These are phyloP conservation scores for Loripinus fragilis DNA, from an alignment of 2,888 invertebrate genomes.

Conservation along the genomic window DNA sequence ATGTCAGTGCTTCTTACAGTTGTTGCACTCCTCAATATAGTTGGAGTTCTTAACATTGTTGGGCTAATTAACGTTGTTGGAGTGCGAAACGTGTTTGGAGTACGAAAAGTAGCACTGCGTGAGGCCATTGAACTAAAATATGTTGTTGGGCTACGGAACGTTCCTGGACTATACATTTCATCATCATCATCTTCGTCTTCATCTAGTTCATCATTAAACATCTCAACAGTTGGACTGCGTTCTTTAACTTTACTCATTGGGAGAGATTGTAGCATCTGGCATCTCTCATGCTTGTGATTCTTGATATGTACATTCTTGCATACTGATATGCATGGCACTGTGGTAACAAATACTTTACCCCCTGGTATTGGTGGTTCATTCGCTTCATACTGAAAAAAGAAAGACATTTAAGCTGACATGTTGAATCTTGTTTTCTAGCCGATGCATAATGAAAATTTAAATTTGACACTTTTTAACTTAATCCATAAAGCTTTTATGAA, in stretches of 20 bases:
- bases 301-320: conserved; percentile 46
- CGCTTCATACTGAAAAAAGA: conserved; percentile 21
- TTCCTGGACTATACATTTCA: not conserved
- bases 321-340: conserved; percentile 48
- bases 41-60: not conserved
- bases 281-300: conserved; percentile 51
- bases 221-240: not conserved
- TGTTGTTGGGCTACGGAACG: not conserved
- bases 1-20: not conserved
- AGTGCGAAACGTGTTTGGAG: not conserved
- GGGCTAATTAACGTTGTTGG: not conserved
- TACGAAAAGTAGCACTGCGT: not conserved
- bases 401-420: not conserved
- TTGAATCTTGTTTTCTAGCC: too few relatives aligned
- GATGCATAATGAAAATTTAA: too few relatives aligned
- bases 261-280: conserved; percentile 49
- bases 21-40: not conserved
- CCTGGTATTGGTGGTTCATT: conserved; percentile 41
- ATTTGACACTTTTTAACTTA: too few relatives aligned
- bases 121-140: too few relatives aligned
- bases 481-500: too few relatives aligned
- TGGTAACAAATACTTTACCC: conserved; percentile 59
- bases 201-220: not conserved
- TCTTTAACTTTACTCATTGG: conserved; percentile 48
- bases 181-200: conserved; percentile 3